phyloP scores from a whole-genome alignment of 1,140 invertebrate genomes.

The Teleogryllus occipitalis region DNA sequence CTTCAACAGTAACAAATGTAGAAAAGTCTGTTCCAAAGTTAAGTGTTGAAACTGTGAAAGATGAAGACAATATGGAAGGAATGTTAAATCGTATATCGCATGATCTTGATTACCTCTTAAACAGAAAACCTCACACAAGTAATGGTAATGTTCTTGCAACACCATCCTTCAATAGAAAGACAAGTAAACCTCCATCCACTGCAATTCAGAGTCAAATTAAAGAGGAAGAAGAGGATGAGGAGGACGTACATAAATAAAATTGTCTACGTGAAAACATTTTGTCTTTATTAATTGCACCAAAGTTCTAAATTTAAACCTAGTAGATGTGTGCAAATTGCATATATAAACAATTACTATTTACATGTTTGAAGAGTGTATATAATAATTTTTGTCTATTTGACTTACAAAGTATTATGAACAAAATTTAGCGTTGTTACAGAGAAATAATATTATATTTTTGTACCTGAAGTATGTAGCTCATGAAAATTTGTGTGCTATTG shows the following conservation, averaged over 20 bases:
- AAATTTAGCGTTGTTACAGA: not conserved
- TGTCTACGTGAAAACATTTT: not conserved
- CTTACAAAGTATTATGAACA: not conserved
- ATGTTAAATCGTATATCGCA: conserved; percentile 64
- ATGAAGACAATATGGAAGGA: conserved; percentile 37
- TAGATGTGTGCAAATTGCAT: not conserved
- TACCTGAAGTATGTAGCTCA: not conserved
- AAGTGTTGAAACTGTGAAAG: not conserved
- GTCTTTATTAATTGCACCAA: not conserved
- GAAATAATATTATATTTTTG: not conserved
- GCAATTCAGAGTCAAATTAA: conserved; percentile 16
- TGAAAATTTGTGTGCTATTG: not conserved
- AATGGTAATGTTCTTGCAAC: conserved; percentile 9
- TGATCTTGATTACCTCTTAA: conserved; percentile 64
- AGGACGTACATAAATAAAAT: conserved; percentile 7
- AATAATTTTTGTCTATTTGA: not conserved
- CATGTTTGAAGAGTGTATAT: not conserved
- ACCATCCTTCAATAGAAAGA: conserved; percentile 16
- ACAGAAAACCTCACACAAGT: conserved; percentile 38
- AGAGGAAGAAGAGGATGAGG: conserved; percentile 20
- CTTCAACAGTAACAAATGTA: conserved; percentile 8
- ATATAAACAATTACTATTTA: not conserved
- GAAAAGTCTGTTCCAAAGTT: not conserved
- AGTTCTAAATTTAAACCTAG: not conserved
- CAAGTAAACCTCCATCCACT: conserved; percentile 10